These are phyloP conservation scores for Caracal caracal DNA, from an alignment of 2,113 vertebrate genomes.

Conservation along the genomic window DNA sequence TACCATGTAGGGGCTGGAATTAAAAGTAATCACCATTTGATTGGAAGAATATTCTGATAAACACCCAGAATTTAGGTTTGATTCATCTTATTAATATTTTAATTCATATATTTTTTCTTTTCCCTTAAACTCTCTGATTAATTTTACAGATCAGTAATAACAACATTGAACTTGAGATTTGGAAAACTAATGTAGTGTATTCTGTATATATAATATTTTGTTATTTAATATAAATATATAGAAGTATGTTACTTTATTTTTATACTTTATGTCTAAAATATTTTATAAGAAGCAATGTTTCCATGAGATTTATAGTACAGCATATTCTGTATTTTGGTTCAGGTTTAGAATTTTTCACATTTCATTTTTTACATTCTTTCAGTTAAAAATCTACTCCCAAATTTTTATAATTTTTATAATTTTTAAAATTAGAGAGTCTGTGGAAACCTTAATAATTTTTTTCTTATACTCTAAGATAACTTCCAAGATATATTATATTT, in stretches of 20 bases:
- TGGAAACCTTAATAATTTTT: background rate
- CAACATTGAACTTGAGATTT: background rate
- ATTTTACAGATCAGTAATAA: background rate
- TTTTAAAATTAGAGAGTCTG: background rate
- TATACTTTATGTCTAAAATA: background rate
- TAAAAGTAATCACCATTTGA: background rate
- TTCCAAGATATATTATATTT: background rate
- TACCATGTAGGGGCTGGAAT: background rate
- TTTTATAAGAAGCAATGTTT: background rate
- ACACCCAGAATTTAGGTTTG: background rate
- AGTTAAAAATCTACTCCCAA: background rate
- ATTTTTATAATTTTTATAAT: background rate
- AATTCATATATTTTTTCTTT: background rate
- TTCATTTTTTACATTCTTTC: background rate
- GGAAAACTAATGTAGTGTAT: background rate
- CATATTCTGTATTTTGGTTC: background rate
- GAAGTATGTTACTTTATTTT: background rate
- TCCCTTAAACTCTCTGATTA: background rate
- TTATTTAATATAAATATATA: background rate
- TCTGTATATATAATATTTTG: background rate
- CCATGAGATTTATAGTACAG: background rate
- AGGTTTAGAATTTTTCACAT: background rate
- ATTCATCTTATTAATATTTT: background rate
- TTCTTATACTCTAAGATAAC: background rate
- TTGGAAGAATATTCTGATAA: background rate